Conservation (phyloP, 2,888 invertebrate genomes). For the Euzetes globulus region DNA sequence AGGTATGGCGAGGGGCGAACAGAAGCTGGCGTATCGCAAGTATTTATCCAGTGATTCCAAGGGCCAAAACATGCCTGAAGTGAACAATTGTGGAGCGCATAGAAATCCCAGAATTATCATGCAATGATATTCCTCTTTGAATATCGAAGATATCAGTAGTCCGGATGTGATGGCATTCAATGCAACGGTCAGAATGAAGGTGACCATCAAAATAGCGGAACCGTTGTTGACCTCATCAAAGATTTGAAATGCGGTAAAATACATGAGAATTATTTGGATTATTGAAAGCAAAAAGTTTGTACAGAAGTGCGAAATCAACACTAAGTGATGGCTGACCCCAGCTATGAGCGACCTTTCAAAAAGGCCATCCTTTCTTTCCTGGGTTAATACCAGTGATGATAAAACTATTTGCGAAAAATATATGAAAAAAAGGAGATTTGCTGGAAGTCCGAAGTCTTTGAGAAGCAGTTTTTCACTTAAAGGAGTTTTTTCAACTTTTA, state of each 20-base stretch:
- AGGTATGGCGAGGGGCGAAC: background rate
- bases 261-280: slow-evolving; percentile 19
- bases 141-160: slow-evolving; percentile 22
- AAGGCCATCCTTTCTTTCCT: slow-evolving; percentile 34
- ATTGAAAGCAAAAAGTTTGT: slow-evolving; percentile 30
- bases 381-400: slow-evolving; percentile 21
- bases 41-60: slow-evolving; percentile 78
- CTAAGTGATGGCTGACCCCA: slow-evolving; percentile 31
- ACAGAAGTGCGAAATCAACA: slow-evolving; percentile 30
- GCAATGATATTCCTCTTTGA: slow-evolving; percentile 25
- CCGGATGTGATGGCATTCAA: slow-evolving; percentile 28
- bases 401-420: slow-evolving; percentile 24
- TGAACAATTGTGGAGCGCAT: slow-evolving; percentile 33
- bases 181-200: background rate
- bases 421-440: slow-evolving; percentile 26
- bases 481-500: slow-evolving; percentile 11
- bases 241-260: slow-evolving; percentile 11
- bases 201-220: background rate
- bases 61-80: slow-evolving; percentile 84
- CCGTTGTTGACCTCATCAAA: slow-evolving; percentile 25
- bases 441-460: slow-evolving; percentile 20
- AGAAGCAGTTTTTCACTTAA: background rate
- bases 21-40: background rate
- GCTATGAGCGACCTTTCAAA: slow-evolving; percentile 32
- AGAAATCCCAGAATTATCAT: slow-evolving; percentile 30